phyloP scores from a whole-genome alignment of 2,888 invertebrate genomes.

The Globia sparganii region DNA sequence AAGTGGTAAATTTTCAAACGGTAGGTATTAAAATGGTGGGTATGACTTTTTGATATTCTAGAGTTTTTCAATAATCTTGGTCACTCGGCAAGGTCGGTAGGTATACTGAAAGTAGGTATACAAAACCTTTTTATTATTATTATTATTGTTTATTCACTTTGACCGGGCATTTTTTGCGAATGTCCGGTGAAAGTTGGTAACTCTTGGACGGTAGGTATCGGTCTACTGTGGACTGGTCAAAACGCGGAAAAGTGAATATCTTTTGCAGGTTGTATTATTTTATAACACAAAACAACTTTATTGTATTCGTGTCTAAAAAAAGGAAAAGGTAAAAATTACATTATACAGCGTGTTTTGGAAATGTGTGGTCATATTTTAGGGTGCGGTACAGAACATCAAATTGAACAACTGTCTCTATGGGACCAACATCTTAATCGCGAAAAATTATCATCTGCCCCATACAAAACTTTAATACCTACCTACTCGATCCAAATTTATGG shows the following conservation, averaged over 20 bases:
- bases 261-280: conserved; percentile 63
- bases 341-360: background rate
- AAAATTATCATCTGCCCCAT: background rate
- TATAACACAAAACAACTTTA: conserved; percentile 29
- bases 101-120: conserved; percentile 68
- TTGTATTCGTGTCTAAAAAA: conserved; percentile 47
- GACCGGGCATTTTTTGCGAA: conserved; percentile 16
- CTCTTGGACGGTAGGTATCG: conserved; percentile 17
- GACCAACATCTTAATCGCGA: background rate
- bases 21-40: conserved; percentile 82
- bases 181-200: conserved; percentile 54
- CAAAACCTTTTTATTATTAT: conserved; percentile 57
- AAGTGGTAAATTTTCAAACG: conserved; percentile 66
- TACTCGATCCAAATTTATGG: background rate
- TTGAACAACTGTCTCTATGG: background rate
- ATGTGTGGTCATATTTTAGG: background rate
- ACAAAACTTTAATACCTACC: background rate
- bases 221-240: conserved; percentile 48
- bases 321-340: background rate
- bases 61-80: conserved; percentile 58
- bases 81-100: conserved; percentile 68
- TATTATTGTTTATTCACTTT: conserved; percentile 54
- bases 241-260: conserved; percentile 44
- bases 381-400: background rate
- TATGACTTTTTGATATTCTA: conserved; percentile 67